Base-by-base conservation (phyloP, 2,888 invertebrate genomes). In the Epinotia demarniana region DNA sequence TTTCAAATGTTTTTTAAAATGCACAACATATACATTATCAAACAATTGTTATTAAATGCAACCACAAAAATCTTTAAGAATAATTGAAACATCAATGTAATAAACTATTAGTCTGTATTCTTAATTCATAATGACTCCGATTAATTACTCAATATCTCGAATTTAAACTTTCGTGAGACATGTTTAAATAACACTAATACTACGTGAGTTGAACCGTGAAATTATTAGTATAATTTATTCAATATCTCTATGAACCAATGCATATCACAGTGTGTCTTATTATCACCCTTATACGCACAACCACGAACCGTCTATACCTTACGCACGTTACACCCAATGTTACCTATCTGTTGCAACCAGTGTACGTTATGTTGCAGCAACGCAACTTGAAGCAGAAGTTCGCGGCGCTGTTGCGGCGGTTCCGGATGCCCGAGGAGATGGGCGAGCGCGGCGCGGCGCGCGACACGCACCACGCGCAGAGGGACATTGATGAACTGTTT, bases 331-430 rank as follows among this genome's bases (percentile, higher is more conserved):
- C 58, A 46, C n/a, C 16, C 27, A 19, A 33, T 19, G 16, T 55
- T 23, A 33, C 16, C 33, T 27, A 55, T 11, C 11, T 46, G 72
- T 76, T 76, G 18, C 73, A 53, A 76, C 61, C 55, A 19, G 18
- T 19, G 67, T 63, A 13, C 13, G 46, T 60, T 23, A 18, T 81
- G 78, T 89, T 94, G 78, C 95, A 98, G 96, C 98, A 98, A 96
- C 96, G 98, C 86, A 99, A 99, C 93, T 95, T 99, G 86, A 99
- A 99, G 91, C 99, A 99, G 93, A 98, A 98, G 94, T 99, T 99
- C 91, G 98, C 99, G 79, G 98, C 99, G 69, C 94, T 99, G 81
- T 93, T 99, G 86, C 97, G 98, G 87, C 96, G 98, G 84, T 99
- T 99, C 95, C 97, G 98, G 83, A 97, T 98, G 79, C 97, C 98